Conservation (phyloP, 2,888 invertebrate genomes). For the Zonitis immaculata region DNA sequence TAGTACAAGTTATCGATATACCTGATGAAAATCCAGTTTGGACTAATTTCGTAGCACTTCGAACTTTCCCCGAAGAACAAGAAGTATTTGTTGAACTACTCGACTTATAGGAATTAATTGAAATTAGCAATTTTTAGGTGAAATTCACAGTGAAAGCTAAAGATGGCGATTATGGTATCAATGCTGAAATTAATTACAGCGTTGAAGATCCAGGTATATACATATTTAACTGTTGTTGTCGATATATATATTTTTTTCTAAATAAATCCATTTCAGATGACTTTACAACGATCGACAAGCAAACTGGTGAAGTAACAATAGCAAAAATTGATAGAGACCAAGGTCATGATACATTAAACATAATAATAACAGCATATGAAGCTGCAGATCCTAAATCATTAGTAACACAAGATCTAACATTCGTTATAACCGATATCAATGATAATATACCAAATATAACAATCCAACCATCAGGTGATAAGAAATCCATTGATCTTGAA, state of each 20-base stretch:
- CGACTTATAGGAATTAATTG: neutral
- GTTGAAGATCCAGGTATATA: conserved; percentile 37
- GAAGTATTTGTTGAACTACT: neutral
- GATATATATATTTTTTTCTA: too few species aligned
- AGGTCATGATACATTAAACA: conserved; percentile 27
- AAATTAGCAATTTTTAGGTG: conserved; percentile 4
- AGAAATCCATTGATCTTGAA: conserved; percentile 36
- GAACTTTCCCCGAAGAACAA: conserved; percentile 55
- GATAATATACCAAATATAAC: conserved; percentile 59
- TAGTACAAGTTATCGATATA: conserved; percentile 57
- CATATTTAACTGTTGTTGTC: too few species aligned
- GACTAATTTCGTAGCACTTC: conserved; percentile 54
- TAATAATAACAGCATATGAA: conserved; percentile 43
- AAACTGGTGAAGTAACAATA: conserved; percentile 37
- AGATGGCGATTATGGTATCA: conserved; percentile 60
- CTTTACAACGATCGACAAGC: conserved; percentile 29
- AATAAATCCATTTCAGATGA: too few species aligned
- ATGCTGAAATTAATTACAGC: conserved; percentile 53
- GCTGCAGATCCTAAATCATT: conserved; percentile 26
- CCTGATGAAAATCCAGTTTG: conserved; percentile 59
- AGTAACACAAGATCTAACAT: conserved; percentile 31
- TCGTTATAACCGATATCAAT: conserved; percentile 56
- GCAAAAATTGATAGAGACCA: conserved; percentile 44
- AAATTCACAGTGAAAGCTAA: conserved; percentile 45
- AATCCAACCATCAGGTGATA: conserved; percentile 2